phyloP scores from a whole-genome alignment of 2,888 invertebrate species.

The Portevinia maculata region DNA sequence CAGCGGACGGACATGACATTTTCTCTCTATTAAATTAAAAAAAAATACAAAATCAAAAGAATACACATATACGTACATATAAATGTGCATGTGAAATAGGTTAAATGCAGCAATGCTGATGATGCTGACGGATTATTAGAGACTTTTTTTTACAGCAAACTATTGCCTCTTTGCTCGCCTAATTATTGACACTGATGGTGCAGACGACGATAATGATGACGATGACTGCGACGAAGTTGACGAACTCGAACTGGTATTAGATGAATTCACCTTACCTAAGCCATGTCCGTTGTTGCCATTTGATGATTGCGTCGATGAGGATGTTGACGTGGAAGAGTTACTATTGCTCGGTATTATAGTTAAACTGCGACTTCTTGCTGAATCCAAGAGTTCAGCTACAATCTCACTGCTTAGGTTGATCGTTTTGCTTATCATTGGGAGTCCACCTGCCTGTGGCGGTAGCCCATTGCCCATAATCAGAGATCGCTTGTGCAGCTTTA shows the following conservation, averaged over 20 bases:
- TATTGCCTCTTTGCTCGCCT: conserved; percentile 43
- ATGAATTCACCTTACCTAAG: conserved; percentile 46
- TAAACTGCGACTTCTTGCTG: conserved; percentile 37
- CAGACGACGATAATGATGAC: conserved; percentile 2
- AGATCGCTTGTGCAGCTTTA: conserved; percentile 63
- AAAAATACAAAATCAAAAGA: neutral
- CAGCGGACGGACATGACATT: neutral
- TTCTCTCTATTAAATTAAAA: neutral
- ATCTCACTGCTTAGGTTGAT: conserved; percentile 56
- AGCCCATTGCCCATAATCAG: conserved; percentile 56
- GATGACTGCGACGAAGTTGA: conserved; percentile 3
- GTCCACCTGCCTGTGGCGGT: neutral
- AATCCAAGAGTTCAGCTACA: conserved; percentile 53
- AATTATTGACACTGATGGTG: conserved; percentile 44
- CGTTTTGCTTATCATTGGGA: conserved; percentile 15
- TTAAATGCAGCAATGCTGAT: conserved; percentile 28
- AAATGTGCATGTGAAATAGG: neutral
- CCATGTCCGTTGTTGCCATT: conserved; percentile 40
- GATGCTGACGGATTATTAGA: conserved; percentile 19
- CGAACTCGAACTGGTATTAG: neutral
- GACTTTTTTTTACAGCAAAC: neutral
- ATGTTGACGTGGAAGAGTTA: conserved; percentile 15
- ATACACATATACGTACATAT: neutral
- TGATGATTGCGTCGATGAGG: conserved; percentile 28
- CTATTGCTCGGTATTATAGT: conserved; percentile 11